A percentile compares a stretch with the other conserved stretches of the same genome.
Evolutionary conservation across 2,888 invertebrate genomes (phyloP).

Genomic region (Congeria kusceri): DNA sequence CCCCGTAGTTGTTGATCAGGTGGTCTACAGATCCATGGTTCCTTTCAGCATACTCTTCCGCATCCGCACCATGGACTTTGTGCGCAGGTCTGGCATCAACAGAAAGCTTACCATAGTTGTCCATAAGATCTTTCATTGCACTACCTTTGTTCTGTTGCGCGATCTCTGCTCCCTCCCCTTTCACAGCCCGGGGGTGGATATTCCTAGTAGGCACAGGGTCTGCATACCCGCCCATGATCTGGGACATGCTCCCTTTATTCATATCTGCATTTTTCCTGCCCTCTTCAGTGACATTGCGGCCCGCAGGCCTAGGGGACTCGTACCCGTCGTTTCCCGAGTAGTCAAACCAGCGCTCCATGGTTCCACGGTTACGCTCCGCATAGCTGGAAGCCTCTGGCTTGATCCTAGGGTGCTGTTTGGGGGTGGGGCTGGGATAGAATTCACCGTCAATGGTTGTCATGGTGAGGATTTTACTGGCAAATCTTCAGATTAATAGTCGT

Average conservation of each 20-base stretch:
- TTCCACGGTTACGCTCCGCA: constrained; percentile 71
- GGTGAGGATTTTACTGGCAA: constrained; percentile 15
- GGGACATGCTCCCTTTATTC: constrained; percentile 78
- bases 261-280: constrained; percentile 68
- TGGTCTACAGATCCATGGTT: constrained; percentile 78
- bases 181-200: constrained; percentile 76
- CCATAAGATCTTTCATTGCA: constrained; percentile 77
- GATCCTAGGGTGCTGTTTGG: constrained; percentile 73
- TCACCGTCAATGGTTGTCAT: constrained; percentile 73
- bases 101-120: constrained; percentile 76
- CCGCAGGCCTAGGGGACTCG: constrained; percentile 70
- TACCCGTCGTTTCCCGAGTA: constrained; percentile 70
- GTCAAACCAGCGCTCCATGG: constrained; percentile 74
- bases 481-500: background rate
- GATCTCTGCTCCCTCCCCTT: constrained; percentile 70
- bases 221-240: constrained; percentile 78
- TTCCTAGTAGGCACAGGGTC: constrained; percentile 70
- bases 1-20: constrained; percentile 73
- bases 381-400: constrained; percentile 73
- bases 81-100: constrained; percentile 64
- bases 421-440: constrained; percentile 68
- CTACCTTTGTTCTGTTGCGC: constrained; percentile 77
- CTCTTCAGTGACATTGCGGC: constrained; percentile 68
- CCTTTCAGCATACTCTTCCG: constrained; percentile 76
- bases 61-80: constrained; percentile 77